Evolutionary conservation across 2,797 vertebrate genomes (phyloP).

Genomic region (Amblyopsis hoosieri): DNA sequence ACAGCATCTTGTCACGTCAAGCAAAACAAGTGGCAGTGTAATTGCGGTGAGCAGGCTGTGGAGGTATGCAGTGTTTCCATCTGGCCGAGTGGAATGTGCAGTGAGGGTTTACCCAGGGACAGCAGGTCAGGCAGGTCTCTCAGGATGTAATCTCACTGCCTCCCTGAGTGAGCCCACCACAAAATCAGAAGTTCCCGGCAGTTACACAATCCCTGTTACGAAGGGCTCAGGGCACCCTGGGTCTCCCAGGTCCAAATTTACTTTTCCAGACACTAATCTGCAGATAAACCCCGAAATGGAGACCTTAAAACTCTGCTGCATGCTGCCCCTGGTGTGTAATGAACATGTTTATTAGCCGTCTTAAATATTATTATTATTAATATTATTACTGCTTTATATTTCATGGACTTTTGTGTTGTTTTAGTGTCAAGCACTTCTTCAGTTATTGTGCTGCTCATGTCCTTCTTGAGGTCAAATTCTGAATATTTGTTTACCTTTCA

Average conservation of each 20-base stretch:
- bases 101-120: conserved; percentile 46
- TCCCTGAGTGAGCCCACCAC: conserved; percentile 49
- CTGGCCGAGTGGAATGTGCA: conserved; percentile 35
- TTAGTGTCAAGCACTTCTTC: too few relatives aligned
- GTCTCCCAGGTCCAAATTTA: conserved; percentile 64
- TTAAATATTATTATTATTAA: background rate
- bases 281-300: conserved; percentile 58
- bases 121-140: conserved; percentile 60
- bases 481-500: too few relatives aligned
- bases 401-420: too few relatives aligned
- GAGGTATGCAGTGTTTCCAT: conserved; percentile 32
- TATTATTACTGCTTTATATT: too few relatives aligned
- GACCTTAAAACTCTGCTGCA: conserved; percentile 47
- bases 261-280: conserved; percentile 75
- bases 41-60: conserved; percentile 11
- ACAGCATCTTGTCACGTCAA: conserved; percentile 5
- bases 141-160: conserved; percentile 59
- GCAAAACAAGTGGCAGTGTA: background rate
- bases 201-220: conserved; percentile 67
- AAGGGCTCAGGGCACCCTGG: conserved; percentile 49
- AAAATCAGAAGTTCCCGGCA: conserved; percentile 61
- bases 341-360: conserved; percentile 29
- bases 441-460: too few relatives aligned
- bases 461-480: too few relatives aligned
- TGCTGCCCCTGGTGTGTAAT: conserved; percentile 23